These are phyloP conservation scores for Andricus grossulariae DNA, from an alignment of 1,140 invertebrate genomes.

Conservation along the genomic window DNA sequence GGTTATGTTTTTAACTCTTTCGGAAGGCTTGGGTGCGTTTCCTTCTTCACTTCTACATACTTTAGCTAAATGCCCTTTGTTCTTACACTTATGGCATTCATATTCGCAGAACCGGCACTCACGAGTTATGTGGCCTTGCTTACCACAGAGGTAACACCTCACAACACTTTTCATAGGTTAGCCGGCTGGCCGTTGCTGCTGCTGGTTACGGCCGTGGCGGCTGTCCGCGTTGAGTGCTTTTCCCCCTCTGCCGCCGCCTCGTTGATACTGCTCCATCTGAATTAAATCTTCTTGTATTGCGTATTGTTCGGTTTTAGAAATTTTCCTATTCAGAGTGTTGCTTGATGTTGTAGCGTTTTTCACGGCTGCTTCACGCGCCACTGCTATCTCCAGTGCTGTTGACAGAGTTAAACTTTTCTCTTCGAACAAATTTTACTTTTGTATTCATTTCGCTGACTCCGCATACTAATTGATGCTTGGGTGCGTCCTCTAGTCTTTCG, in stretches of 20 bases:
- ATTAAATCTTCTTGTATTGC: background rate
- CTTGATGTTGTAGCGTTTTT: constrained; percentile 37
- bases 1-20: no score
- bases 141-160: background rate
- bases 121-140: background rate
- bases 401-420: no score
- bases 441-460: no score
- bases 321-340: background rate
- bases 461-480: no score
- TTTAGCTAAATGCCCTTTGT: background rate
- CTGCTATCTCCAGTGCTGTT: no score
- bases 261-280: background rate
- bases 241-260: background rate
- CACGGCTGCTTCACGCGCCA: constrained; percentile 36
- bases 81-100: background rate
- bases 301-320: background rate
- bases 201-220: no score
- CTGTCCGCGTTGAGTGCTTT: no score
- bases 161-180: background rate
- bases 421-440: no score
- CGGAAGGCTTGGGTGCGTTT: no score
- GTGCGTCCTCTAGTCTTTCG: no score
- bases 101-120: background rate
- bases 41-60: no score
- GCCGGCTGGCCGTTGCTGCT: background rate